Evolutionary conservation across 2,797 vertebrate species (phyloP).

Genomic region (Petrocephalus schoutedeni): DNA sequence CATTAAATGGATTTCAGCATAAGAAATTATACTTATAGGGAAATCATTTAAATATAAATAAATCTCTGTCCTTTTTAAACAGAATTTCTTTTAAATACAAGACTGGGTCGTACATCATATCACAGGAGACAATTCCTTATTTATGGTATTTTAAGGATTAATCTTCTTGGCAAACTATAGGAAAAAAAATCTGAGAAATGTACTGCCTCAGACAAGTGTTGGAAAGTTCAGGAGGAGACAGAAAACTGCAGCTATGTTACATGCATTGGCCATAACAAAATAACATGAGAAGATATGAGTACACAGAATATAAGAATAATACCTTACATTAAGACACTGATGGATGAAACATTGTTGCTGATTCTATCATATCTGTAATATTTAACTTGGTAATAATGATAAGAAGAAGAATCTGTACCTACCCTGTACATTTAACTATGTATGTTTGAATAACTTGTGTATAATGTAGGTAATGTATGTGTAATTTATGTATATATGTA

Average conservation of each 20-base stretch:
- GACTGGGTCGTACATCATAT: slow-evolving; percentile 17
- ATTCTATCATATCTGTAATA: neutral
- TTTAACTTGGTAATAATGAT: neutral
- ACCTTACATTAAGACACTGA: neutral
- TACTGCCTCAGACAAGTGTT: neutral
- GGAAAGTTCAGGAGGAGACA: neutral
- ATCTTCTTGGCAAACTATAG: neutral
- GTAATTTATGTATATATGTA: no score
- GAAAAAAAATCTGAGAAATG: neutral
- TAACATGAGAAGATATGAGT: neutral
- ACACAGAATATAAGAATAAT: neutral
- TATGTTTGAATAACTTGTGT: no score
- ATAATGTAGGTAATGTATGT: no score
- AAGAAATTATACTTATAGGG: neutral
- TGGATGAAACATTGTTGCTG: neutral
- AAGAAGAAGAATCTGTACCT: neutral
- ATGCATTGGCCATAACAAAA: neutral
- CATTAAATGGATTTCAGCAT: slow-evolving; percentile 1
- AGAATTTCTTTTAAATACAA: neutral
- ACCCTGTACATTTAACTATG: no score
- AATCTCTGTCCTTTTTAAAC: neutral
- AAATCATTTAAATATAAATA: neutral
- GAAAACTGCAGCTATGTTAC: neutral
- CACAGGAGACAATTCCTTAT: slow-evolving; percentile 23
- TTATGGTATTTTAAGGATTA: slow-evolving; percentile 12